Evolutionary conservation across 1,140 invertebrate genomes (phyloP).

Genomic region (Lordiphosa clarofinis): DNA sequence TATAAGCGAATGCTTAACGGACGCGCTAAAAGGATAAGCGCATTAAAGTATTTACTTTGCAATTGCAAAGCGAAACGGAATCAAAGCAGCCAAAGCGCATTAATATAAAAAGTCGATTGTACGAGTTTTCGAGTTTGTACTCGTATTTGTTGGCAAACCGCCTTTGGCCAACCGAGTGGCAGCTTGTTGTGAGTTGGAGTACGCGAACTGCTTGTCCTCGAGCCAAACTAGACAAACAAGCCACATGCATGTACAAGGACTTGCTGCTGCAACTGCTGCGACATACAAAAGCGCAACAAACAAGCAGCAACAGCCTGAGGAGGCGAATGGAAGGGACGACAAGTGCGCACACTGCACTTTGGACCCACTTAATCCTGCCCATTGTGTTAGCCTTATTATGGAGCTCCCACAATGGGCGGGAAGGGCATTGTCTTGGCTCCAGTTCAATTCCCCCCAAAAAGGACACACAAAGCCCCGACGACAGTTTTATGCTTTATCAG

Average conservation of each 20-base stretch:
- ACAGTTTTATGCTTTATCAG: constrained; percentile 70
- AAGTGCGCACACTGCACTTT: constrained; percentile 47
- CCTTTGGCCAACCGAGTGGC: constrained; percentile 29
- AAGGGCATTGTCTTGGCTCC: constrained; percentile 39
- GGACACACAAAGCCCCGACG: constrained; percentile 36
- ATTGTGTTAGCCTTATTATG: constrained; percentile 73
- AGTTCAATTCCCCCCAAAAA: constrained; percentile 15
- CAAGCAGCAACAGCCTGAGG: constrained; percentile 52
- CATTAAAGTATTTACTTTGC: constrained; percentile 74
- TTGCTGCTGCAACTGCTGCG: constrained; percentile 4
- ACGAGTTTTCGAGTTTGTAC: constrained; percentile 4
- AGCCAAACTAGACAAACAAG: constrained; percentile 49
- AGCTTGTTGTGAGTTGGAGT: constrained; percentile 5
- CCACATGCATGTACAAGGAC: constrained; percentile 44
- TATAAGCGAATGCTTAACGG: constrained; percentile 52
- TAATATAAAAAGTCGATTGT: constrained; percentile 44
- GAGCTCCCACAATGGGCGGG: constrained; percentile 26
- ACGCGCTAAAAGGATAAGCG: constrained; percentile 73
- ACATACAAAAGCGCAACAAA: constrained; percentile 70
- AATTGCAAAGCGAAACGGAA: constrained; percentile 52
- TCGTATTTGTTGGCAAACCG: constrained; percentile 11
- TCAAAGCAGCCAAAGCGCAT: constrained; percentile 30
- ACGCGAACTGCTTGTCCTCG: constrained; percentile 6
- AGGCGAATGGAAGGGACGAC: constrained; percentile 35
- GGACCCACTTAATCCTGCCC: constrained; percentile 66